These are phyloP conservation scores for Synergus umbraculus DNA, from an alignment of 2,888 invertebrate species.

Conservation along the genomic window DNA sequence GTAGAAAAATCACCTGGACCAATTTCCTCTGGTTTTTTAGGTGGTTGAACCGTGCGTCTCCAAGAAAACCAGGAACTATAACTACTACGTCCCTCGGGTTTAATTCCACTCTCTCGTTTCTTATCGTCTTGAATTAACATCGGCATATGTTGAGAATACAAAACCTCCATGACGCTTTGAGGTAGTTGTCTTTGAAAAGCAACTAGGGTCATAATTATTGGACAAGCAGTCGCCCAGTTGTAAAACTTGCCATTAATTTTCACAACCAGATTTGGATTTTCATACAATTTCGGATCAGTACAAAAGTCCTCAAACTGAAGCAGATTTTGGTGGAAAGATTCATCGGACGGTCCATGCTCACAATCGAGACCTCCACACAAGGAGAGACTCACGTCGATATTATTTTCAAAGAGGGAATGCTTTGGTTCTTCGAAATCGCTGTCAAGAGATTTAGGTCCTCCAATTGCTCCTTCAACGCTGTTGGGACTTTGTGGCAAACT, in stretches of 20 bases:
- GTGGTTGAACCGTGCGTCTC: conserved; percentile 75
- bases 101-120: conserved; percentile 63
- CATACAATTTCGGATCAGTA: conserved; percentile 86
- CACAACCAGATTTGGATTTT: conserved; percentile 90
- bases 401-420: conserved; percentile 71
- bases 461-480: conserved; percentile 88
- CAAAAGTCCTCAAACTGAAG: conserved; percentile 80
- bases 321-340: conserved; percentile 82
- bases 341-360: conserved; percentile 79
- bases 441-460: conserved; percentile 85
- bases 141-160: conserved; percentile 67
- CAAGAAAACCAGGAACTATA: conserved; percentile 81
- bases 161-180: conserved; percentile 74
- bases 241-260: conserved; percentile 92
- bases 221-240: conserved; percentile 94
- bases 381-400: conserved; percentile 84
- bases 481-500: conserved; percentile 96
- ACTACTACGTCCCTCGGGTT: conserved; percentile 62
- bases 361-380: conserved; percentile 85
- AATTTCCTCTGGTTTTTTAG: conserved; percentile 66
- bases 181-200: conserved; percentile 93
- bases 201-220: conserved; percentile 91
- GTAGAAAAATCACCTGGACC: conserved; percentile 57
- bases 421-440: conserved; percentile 90
- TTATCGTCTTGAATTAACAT: conserved; percentile 68